Evolutionary conservation across 2,113 vertebrate species (phyloP), one percentile per base, ranked within the genome.

Genomic region (Leptobrachium ailaonicum): DNA sequence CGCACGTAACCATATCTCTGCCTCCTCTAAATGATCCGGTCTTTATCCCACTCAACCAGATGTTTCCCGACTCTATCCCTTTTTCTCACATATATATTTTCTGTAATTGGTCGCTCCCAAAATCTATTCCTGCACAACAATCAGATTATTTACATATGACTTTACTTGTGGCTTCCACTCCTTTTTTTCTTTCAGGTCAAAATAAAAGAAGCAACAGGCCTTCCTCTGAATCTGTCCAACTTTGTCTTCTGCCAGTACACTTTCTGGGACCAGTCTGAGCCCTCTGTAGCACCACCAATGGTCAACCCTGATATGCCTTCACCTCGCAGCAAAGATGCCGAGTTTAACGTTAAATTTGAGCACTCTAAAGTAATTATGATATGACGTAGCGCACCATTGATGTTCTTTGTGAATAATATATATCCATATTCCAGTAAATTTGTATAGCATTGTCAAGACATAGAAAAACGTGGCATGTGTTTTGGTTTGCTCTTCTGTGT

Each of bases 241-340:
- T 99, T 99, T 50, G 98, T 99, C 58, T 99, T 99, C 92, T 98
- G 97, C 88, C 98, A 99, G 83, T 99, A 99, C 80, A 95, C 92
- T 0, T 98, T 98, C 89, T 99, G 98, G 98, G 97, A 98, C 86
- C 95, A 98, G 41, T 90, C 93, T 0, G 91, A 95, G 71, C 93
- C 96, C 43, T 92, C 94, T 0, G 95, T 99, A 83, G 98, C 95
- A 0, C 97, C 97, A 66, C 97, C 98, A 0, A 93, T 98, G 84
- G 95, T 99, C 82, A 95, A 96, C 86, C 97, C 98, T 2, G 97
- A 99, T 73, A 94, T 92, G 82, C 95, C 95, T 41, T 93, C 94
- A 10, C 87, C 92, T 20, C 91, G 89, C 73, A 92, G 88, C 80
- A 95, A 93, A 79, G 96, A 97, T 2, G 88, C 94, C 32, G 95